Evolutionary conservation across 2,797 vertebrate genomes (phyloP).

Genomic region (Meda fulgida): DNA sequence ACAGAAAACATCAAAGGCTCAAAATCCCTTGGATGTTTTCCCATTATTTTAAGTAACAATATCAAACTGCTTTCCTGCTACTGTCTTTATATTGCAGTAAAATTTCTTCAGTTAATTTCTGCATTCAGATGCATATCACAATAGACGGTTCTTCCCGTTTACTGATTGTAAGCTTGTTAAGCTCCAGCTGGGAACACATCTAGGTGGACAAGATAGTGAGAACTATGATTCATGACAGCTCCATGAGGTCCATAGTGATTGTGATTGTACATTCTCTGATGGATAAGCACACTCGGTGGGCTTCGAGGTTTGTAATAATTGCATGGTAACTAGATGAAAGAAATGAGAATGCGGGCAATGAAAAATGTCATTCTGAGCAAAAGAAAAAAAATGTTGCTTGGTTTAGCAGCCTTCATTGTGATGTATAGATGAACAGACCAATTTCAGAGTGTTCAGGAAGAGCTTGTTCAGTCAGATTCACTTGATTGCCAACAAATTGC

Average conservation of each 20-base stretch:
- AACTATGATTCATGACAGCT: conserved; percentile 3
- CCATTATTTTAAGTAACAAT: neutral
- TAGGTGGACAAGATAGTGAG: conserved; percentile 6
- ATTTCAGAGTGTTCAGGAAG: neutral
- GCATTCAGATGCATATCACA: conserved; percentile 13
- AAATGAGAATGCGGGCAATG: neutral
- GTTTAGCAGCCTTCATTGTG: neutral
- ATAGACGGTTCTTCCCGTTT: neutral
- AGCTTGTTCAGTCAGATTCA: conserved; percentile 8
- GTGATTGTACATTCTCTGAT: conserved; percentile 5
- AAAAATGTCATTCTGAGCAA: neutral
- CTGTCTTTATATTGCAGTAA: neutral
- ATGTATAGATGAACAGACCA: neutral
- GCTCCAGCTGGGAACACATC: conserved; percentile 17
- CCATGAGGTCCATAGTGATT: conserved; percentile 11
- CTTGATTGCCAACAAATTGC: conserved; percentile 3
- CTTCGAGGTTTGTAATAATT: conserved; percentile 24
- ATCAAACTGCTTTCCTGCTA: neutral
- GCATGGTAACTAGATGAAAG: conserved; percentile 12
- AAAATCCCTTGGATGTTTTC: neutral
- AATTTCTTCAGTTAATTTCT: neutral
- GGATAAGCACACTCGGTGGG: neutral
- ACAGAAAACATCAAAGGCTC: neutral
- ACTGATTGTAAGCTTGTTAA: neutral
- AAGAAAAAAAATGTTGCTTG: neutral